Percentiles rank a stretch among this genome's conserved stretches.
phyloP scores from a whole-genome alignment of 2,113 vertebrate species.

The Notiomystis cincta region DNA sequence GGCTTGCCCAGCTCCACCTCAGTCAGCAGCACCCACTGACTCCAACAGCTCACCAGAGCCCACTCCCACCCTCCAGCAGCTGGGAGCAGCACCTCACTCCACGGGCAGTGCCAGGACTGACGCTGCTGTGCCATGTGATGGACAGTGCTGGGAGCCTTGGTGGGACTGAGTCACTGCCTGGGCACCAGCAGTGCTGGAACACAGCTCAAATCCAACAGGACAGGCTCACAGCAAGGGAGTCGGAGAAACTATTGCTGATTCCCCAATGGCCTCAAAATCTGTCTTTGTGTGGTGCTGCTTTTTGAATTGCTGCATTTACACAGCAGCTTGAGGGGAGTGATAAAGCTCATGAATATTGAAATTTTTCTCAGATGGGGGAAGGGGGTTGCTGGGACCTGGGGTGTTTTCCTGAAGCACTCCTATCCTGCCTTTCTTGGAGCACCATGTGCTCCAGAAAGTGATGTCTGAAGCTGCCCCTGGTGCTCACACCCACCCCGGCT shows the following conservation, averaged over 20 bases:
- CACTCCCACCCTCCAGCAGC: neutral
- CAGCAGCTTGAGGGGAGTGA: conserved; percentile 53
- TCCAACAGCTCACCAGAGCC: neutral
- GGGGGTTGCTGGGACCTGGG: neutral
- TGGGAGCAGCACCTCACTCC: neutral
- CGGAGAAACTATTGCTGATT: neutral
- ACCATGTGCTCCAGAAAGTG: neutral
- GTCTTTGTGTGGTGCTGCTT: conserved; percentile 12
- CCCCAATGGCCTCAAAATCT: neutral
- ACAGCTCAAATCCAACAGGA: neutral
- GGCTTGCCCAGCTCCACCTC: neutral
- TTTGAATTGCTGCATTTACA: neutral
- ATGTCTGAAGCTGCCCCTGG: accelerated
- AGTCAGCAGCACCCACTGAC: accelerated
- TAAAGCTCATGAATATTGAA: conserved; percentile 59
- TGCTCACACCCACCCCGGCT: accelerated
- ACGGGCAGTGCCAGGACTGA: no score
- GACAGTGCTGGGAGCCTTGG: neutral
- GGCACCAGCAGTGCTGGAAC: neutral
- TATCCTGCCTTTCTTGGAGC: neutral
- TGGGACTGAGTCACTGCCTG: neutral
- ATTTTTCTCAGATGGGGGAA: neutral
- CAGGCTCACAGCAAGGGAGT: neutral
- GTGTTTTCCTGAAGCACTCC: neutral
- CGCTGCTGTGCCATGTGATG: neutral